Conservation (phyloP, 1,140 invertebrate genomes). For the Melitaea cinxia region DNA sequence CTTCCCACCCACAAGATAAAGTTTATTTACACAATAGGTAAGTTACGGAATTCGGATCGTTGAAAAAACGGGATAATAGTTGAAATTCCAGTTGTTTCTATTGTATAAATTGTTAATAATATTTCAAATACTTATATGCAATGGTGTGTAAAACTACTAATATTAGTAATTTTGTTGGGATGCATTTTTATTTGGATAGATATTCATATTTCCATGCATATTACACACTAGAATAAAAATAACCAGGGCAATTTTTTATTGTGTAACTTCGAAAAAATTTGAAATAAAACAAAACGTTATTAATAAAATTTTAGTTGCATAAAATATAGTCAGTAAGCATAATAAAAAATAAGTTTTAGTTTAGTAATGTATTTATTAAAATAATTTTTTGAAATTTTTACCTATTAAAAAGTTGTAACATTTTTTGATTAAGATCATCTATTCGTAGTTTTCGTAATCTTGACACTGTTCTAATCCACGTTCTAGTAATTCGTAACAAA, state of each 20-base stretch:
- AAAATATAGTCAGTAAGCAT: no score
- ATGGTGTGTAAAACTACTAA: no score
- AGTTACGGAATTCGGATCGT: slow-evolving; percentile 4
- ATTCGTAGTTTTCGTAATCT: slow-evolving; percentile 2
- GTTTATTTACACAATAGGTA: slow-evolving; percentile 28
- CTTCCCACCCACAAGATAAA: slow-evolving; percentile 32
- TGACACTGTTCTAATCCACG: neutral
- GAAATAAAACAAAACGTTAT: no score
- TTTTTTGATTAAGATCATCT: neutral
- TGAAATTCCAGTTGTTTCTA: neutral
- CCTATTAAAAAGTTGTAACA: neutral
- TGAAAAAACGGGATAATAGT: slow-evolving; percentile 4
- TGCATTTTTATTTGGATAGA: no score
- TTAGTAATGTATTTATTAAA: neutral
- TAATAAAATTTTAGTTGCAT: no score
- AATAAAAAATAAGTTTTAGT: no score
- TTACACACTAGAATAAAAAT: no score
- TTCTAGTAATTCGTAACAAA: slow-evolving; percentile 9
- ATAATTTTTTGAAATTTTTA: neutral
- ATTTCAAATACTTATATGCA: no score
- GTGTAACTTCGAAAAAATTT: no score
- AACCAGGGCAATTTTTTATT: no score
- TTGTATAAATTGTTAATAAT: neutral
- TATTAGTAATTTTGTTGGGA: no score
- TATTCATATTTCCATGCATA: no score